phyloP scores from a whole-genome alignment of 1,140 invertebrate species.

The Neodiprion pinetum region DNA sequence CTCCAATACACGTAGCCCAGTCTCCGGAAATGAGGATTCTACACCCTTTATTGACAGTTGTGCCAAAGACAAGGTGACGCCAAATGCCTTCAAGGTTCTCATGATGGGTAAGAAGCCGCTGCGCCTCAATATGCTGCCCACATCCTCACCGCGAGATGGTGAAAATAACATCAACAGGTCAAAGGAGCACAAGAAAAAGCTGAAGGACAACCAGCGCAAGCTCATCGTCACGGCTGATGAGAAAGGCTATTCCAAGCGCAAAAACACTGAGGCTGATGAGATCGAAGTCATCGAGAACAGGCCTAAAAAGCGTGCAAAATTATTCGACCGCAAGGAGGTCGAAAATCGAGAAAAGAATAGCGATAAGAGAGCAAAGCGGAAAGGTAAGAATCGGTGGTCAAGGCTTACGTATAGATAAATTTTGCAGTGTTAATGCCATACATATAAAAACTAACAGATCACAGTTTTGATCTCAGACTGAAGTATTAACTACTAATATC shows the following conservation, averaged over 20 bases:
- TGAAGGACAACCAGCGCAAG: constrained; percentile 37
- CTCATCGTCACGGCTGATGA: constrained; percentile 41
- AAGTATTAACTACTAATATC: too few species aligned
- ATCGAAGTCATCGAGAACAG: constrained; percentile 40
- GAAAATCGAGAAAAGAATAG: constrained; percentile 36
- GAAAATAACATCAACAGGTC: constrained; percentile 13
- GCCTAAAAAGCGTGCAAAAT: constrained; percentile 41
- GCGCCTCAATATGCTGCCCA: constrained; percentile 17
- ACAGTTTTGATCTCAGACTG: too few species aligned
- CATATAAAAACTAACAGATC: too few species aligned
- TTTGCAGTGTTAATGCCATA: too few species aligned
- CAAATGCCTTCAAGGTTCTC: constrained; percentile 45
- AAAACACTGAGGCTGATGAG: constrained; percentile 43
- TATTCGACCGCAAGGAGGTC: constrained; percentile 34
- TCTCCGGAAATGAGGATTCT: not conserved
- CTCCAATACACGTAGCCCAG: not conserved
- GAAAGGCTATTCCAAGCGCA: constrained; percentile 44
- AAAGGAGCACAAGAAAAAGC: constrained; percentile 28
- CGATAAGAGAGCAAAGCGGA: constrained; percentile 29
- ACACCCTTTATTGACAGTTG: not conserved
- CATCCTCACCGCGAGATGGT: constrained; percentile 5
- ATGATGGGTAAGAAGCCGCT: constrained; percentile 38
- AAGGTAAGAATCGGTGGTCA: constrained; percentile 18
- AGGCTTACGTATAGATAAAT: too few species aligned
- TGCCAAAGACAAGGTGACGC: constrained; percentile 21